These are phyloP conservation scores for Vollenhovia emeryi DNA, from an alignment of 1,140 invertebrate genomes.

Conservation along the genomic window DNA sequence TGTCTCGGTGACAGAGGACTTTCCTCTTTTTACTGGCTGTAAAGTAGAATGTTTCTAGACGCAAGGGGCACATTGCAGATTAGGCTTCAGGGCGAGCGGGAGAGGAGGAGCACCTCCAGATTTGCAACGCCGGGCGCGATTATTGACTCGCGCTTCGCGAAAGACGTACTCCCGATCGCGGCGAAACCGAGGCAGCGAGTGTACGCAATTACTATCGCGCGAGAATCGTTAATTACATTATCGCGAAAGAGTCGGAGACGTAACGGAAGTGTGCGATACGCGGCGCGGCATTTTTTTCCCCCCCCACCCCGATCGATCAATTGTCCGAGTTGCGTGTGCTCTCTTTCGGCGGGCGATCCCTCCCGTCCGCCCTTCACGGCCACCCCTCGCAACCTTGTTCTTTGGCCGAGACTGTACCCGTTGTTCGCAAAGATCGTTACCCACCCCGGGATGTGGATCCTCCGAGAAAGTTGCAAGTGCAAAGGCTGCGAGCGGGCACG, in stretches of 20 bases:
- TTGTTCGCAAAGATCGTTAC: slow-evolving; percentile 65
- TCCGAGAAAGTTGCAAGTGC: slow-evolving; percentile 68
- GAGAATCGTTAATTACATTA: no score
- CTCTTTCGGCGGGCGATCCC: slow-evolving; percentile 15
- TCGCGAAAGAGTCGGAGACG: neutral
- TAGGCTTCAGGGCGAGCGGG: no score
- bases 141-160: no score
- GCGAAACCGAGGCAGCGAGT: neutral
- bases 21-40: no score
- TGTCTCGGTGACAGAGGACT: no score
- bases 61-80: no score
- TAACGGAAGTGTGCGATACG: neutral
- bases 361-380: neutral
- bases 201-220: no score
- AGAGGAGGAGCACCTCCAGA: no score
- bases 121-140: no score
- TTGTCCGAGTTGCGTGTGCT: slow-evolving; percentile 2
- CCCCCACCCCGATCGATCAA: slow-evolving; percentile 57
- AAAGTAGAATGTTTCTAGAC: no score
- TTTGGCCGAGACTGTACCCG: slow-evolving; percentile 43
- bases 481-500: slow-evolving; percentile 48
- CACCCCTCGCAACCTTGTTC: slow-evolving; percentile 34
- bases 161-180: neutral
- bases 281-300: slow-evolving; percentile 15
- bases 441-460: slow-evolving; percentile 43